These are phyloP conservation scores for Cerceris rybyensis DNA, from an alignment of 2,888 invertebrate genomes.

Conservation along the genomic window DNA sequence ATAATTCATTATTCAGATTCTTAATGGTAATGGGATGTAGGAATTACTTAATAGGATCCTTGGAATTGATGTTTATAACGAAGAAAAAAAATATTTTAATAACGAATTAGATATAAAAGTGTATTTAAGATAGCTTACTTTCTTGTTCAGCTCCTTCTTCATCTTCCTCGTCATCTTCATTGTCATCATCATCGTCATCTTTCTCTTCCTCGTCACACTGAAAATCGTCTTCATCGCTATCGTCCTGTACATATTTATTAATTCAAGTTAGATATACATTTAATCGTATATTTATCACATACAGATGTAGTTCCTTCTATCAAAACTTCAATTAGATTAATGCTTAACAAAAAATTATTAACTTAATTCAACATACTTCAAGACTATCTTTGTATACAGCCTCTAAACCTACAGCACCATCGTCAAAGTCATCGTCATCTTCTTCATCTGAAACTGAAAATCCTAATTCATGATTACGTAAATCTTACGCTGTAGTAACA, in stretches of 20 bases:
- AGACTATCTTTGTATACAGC: slow-evolving; percentile 87
- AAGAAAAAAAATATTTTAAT: background rate
- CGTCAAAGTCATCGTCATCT: slow-evolving; percentile 86
- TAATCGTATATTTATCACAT: background rate
- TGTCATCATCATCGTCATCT: slow-evolving; percentile 84
- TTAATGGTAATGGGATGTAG: background rate
- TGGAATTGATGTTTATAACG: background rate
- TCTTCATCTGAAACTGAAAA: slow-evolving; percentile 84
- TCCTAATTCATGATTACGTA: slow-evolving; percentile 52
- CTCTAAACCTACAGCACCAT: slow-evolving; percentile 87
- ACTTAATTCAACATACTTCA: slow-evolving; percentile 83
- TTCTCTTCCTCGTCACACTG: slow-evolving; percentile 86
- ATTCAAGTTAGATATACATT: slow-evolving; percentile 71
- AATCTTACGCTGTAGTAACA: background rate
- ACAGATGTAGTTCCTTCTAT: background rate
- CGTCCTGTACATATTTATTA: slow-evolving; percentile 79
- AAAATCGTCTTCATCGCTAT: slow-evolving; percentile 85
- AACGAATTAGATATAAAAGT: slow-evolving; percentile 4
- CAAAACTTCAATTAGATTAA: background rate
- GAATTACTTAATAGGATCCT: background rate
- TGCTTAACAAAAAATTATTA: background rate
- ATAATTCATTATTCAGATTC: background rate
- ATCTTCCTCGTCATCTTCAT: slow-evolving; percentile 80
- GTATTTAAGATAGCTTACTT: slow-evolving; percentile 6
- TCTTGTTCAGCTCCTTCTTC: slow-evolving; percentile 79